These are phyloP conservation scores for Arizona elegans DNA, from an alignment of 2,113 vertebrate species.

Conservation along the genomic window DNA sequence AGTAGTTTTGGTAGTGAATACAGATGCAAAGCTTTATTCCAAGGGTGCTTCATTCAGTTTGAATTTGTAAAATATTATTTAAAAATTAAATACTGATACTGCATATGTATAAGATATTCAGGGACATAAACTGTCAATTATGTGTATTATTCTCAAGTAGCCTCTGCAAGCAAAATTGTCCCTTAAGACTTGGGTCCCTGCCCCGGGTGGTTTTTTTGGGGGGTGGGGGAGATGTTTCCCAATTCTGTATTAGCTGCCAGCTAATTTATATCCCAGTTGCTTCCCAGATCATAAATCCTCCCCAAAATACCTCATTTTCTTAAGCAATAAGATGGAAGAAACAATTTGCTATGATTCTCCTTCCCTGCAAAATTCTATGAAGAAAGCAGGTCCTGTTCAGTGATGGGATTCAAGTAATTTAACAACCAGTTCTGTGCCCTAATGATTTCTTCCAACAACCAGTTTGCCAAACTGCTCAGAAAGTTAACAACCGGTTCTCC, in stretches of 20 bases:
- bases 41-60: neutral
- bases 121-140: neutral
- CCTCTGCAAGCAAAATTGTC: neutral
- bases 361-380: neutral
- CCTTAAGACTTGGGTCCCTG: neutral
- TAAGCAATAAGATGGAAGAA: neutral
- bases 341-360: neutral
- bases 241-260: neutral
- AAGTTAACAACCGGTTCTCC: no score
- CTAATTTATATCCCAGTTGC: neutral
- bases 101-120: neutral
- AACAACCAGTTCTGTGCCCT: no score
- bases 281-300: neutral
- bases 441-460: no score
- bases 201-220: neutral
- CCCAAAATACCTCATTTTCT: neutral
- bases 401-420: no score
- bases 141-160: neutral
- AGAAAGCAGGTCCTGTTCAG: neutral
- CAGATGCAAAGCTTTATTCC: neutral
- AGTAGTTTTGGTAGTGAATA: neutral
- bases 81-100: neutral
- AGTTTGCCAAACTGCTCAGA: no score
- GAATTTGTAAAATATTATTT: neutral
- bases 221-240: neutral